Conservation (phyloP, 2,797 vertebrate species). For the Poecilia gillii region DNA sequence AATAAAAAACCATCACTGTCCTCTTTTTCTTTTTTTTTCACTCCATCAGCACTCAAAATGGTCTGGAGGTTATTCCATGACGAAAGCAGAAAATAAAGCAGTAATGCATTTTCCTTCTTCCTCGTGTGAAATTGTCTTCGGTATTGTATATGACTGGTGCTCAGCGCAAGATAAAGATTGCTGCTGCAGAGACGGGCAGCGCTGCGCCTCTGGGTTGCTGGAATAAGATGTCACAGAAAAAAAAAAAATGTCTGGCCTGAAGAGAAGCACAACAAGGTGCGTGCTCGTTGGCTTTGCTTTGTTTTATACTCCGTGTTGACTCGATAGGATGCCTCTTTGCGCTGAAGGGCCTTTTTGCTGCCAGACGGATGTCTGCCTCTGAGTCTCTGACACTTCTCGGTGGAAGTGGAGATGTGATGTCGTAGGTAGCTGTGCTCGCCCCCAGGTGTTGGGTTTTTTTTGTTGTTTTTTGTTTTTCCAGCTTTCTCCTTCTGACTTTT, state of each 20-base stretch:
- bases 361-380: slow-evolving; percentile 46
- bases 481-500: slow-evolving; percentile 24
- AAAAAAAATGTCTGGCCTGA: slow-evolving; percentile 41
- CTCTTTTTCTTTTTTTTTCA: background rate
- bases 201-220: slow-evolving; percentile 48
- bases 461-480: slow-evolving; percentile 9
- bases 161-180: slow-evolving; percentile 51
- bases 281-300: slow-evolving; percentile 50
- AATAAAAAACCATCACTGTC: background rate
- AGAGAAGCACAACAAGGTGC: slow-evolving; percentile 50
- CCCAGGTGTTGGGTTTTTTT: slow-evolving; percentile 15
- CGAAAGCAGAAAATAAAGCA: slow-evolving; percentile 11
- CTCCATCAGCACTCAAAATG: slow-evolving; percentile 13
- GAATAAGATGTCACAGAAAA: slow-evolving; percentile 65
- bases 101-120: slow-evolving; percentile 39
- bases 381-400: slow-evolving; percentile 25
- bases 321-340: slow-evolving; percentile 35
- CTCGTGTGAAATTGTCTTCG: slow-evolving; percentile 51
- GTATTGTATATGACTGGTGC: slow-evolving; percentile 44
- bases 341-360: slow-evolving; percentile 36
- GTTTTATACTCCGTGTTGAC: slow-evolving; percentile 52
- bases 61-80: slow-evolving; percentile 39
- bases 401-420: slow-evolving; percentile 45
- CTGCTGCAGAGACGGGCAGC: slow-evolving; percentile 32
- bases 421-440: slow-evolving; percentile 19